Conservation (phyloP, 2,797 vertebrate species). For the Microctenopoma steveboyesi region DNA sequence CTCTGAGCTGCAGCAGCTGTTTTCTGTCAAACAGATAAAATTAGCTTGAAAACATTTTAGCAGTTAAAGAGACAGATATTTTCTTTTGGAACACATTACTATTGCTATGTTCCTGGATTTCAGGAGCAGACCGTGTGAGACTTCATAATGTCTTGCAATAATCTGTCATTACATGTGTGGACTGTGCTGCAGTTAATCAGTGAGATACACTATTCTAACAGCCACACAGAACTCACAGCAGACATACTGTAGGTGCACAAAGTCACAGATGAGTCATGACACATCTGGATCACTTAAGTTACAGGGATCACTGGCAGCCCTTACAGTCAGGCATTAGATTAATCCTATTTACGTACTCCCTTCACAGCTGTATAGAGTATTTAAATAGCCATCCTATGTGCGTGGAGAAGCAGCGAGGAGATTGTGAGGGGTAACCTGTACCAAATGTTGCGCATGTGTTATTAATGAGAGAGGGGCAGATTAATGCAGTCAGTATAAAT, state of each 20-base stretch:
- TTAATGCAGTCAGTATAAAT: slow-evolving; percentile 60
- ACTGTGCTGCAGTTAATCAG: too few relatives aligned
- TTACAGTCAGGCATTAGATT: neutral
- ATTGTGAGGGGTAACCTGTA: slow-evolving; percentile 41
- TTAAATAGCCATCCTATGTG: slow-evolving; percentile 20
- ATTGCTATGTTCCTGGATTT: too few relatives aligned
- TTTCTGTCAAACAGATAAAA: neutral
- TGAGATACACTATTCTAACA: neutral
- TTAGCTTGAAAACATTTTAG: neutral
- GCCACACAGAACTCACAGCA: neutral
- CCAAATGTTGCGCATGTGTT: slow-evolving; percentile 60
- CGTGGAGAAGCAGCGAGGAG: slow-evolving; percentile 15
- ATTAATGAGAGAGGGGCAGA: slow-evolving; percentile 61
- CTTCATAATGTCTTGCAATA: too few relatives aligned
- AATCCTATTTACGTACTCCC: neutral
- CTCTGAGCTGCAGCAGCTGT: neutral
- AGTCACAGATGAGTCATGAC: neutral
- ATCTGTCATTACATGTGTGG: too few relatives aligned
- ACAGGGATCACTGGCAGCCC: neutral
- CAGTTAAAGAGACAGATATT: neutral
- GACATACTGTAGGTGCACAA: neutral
- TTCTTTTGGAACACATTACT: neutral
- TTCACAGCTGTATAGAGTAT: neutral
- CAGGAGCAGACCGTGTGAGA: too few relatives aligned
- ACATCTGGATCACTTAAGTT: neutral